Percentiles rank a stretch among this genome's conserved stretches.
These are phyloP conservation scores for Anagrus nilaparvatae DNA, from an alignment of 1,140 invertebrate species.

Conservation along the genomic window DNA sequence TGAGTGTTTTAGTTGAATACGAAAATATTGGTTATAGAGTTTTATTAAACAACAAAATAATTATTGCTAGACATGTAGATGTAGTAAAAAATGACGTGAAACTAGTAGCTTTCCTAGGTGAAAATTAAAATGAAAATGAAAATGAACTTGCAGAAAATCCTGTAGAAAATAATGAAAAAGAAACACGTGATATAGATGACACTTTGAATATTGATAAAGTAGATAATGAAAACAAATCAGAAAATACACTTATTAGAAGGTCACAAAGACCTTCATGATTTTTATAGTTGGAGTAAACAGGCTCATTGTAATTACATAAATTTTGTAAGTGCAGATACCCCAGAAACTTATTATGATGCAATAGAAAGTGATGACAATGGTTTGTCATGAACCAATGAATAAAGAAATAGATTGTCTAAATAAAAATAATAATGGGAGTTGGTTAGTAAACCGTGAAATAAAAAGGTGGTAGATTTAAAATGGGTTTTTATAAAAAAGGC, in stretches of 20 bases:
- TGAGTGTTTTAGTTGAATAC: not conserved
- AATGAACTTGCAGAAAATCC: not conserved
- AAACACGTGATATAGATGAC: not conserved
- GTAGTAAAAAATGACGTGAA: not conserved
- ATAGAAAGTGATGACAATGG: not conserved
- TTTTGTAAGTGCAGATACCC: not conserved
- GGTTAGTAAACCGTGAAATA: not conserved
- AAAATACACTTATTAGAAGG: no score
- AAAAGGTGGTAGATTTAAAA: conserved; percentile 2
- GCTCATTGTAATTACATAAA: not conserved
- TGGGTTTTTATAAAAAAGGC: conserved; percentile 1
- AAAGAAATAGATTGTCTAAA: conserved; percentile 2
- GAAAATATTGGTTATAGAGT: conserved; percentile 1
- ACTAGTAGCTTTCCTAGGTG: conserved; percentile 1
- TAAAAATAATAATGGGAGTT: conserved; percentile 2
- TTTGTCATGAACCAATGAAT: not conserved
- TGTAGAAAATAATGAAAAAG: not conserved
- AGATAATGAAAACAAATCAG: not conserved
- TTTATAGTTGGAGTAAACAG: not conserved
- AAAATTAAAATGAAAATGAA: not conserved
- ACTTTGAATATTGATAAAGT: not conserved
- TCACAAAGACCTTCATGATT: no score
- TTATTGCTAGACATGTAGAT: conserved; percentile 1
- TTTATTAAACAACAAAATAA: no score
- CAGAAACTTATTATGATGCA: not conserved